Base-by-base conservation (phyloP, 2,113 vertebrate species). In the Alouatta palliata region DNA sequence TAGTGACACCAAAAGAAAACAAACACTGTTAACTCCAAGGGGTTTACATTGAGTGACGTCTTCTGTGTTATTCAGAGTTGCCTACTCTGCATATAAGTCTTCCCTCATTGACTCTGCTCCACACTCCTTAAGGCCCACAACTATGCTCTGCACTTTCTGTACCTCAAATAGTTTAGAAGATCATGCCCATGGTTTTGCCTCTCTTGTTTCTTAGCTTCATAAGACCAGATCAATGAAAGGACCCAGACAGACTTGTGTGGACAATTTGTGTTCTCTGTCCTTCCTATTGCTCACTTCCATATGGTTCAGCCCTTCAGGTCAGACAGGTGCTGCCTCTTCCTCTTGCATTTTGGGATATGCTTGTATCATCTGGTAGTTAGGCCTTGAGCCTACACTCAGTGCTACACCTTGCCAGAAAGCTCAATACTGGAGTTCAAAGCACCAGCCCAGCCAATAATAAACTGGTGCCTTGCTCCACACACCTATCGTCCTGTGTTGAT, bases 221-320 rank as follows among this genome's bases (percentile, higher is more conserved):
- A 75, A 49, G 30, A 37, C 5, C 12, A 35, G 23, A 21, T 35
- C 40, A 37, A 54, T 43, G 49, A 56, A 64, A 37, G 19, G n/a
- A 16, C 10, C 1, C 2, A 17, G 76, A n/a, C 2, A 6, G 40
- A 20, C 32, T 20, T 0, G 3, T 20, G 11, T 10, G 64, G 8
- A 11, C 70, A 64, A 37, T 5, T 54, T 56, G 23, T n/a, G 1
- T 17, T 56, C 43, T 79, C 54, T 17, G 64, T 54, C 61, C 19
- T 70, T n/a, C 70, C 76, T 40, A 45, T 61, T 68, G 52, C 17
- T 35, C 14, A 30, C 30, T 5, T 54, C 66, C 40, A 82, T 1
- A 13, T 23, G 25, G 14, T n/a, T 61, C 64, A 43, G 54, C 12
- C 14, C 19, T 11, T 40, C 35, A 30, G 45, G 80, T 30, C 8